Conservation (phyloP, 2,113 vertebrate species). For the Macrotis lagotis region DNA sequence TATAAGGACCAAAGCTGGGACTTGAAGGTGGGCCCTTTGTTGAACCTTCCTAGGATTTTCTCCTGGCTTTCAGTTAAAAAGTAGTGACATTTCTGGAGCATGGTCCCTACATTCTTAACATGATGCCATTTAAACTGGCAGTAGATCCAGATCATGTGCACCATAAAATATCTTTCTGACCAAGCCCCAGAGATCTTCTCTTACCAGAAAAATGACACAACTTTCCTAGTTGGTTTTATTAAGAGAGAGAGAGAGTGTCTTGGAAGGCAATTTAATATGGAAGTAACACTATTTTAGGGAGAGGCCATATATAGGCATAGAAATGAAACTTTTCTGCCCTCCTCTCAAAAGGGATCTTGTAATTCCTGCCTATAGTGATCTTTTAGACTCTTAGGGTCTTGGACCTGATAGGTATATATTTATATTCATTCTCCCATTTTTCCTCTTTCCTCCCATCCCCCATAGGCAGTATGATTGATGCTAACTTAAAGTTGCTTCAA, state of each 20-base stretch:
- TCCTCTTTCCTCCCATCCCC: conserved; percentile 29
- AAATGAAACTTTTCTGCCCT: not conserved
- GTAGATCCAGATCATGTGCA: not conserved
- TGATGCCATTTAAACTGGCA: not conserved
- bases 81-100: not conserved
- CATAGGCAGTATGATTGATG: conserved; percentile 93
- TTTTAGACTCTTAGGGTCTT: not conserved
- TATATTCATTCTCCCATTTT: not conserved
- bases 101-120: not conserved
- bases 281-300: not conserved
- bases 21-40: not conserved
- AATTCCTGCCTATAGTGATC: not conserved
- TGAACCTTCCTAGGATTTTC: not conserved
- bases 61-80: not conserved
- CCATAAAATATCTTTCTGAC: not conserved
- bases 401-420: not conserved
- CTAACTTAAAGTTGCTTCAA: conserved; percentile 94
- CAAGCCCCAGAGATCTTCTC: not conserved
- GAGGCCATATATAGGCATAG: not conserved
- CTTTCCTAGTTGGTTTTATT: not conserved
- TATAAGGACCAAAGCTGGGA: not conserved
- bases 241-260: not conserved
- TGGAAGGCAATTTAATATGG: not conserved
- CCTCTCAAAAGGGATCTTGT: not conserved
- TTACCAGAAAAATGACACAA: not conserved